phyloP scores from a whole-genome alignment of 2,888 invertebrate genomes.

The Graphium colonna region DNA sequence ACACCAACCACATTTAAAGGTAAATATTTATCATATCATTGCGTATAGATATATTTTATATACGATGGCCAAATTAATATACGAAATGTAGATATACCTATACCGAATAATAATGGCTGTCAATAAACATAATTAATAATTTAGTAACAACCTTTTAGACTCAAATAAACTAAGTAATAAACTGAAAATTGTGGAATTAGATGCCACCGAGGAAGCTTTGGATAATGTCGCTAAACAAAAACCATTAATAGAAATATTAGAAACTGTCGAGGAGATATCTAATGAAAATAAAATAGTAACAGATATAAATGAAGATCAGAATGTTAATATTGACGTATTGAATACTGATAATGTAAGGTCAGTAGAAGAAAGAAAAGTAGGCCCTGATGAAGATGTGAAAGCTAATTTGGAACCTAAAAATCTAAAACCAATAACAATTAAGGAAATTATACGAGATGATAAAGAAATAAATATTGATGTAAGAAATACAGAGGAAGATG shows the following conservation, averaged over 20 bases:
- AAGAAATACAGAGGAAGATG: background rate
- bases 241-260: slow-evolving; percentile 57
- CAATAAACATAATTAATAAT: background rate
- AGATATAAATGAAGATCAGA: background rate
- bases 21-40: background rate
- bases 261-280: slow-evolving; percentile 34
- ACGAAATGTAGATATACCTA: too few relatives aligned
- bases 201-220: slow-evolving; percentile 25
- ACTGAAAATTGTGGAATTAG: background rate
- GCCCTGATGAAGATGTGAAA: too few relatives aligned
- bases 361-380: too few relatives aligned
- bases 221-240: slow-evolving; percentile 43
- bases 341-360: too few relatives aligned
- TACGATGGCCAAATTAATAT: too few relatives aligned
- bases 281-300: background rate
- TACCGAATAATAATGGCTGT: background rate
- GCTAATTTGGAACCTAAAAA: background rate
- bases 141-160: background rate
- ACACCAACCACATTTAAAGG: slow-evolving; percentile 29
- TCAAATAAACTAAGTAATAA: background rate
- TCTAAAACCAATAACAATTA: slow-evolving; percentile 16
- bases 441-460: slow-evolving; percentile 17
- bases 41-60: background rate
- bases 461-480: background rate
- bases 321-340: too few relatives aligned